phyloP scores from a whole-genome alignment of 2,888 invertebrate species.

The Dasypogon diadema region DNA sequence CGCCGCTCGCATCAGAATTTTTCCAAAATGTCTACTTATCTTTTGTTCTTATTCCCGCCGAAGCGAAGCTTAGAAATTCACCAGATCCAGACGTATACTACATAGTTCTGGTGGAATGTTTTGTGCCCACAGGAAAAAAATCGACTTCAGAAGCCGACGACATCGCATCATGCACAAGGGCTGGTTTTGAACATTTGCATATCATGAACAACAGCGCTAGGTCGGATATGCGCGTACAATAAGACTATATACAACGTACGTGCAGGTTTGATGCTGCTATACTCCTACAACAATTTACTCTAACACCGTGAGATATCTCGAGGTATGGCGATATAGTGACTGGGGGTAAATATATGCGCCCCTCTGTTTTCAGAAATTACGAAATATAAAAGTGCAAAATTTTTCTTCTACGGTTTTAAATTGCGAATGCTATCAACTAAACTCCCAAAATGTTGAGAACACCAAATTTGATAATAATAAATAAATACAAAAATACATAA shows the following conservation, averaged over 20 bases:
- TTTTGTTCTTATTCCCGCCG: conserved; percentile 17
- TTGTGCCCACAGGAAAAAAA: conserved; percentile 27
- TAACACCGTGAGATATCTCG: conserved; percentile 33
- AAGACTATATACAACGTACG: not conserved
- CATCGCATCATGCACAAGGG: conserved; percentile 38
- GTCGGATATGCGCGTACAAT: not conserved
- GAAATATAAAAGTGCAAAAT: no score
- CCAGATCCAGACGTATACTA: conserved; percentile 16
- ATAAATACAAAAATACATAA: no score
- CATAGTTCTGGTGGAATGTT: conserved; percentile 16
- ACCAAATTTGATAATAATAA: no score
- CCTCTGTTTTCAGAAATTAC: no score
- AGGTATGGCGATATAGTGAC: conserved; percentile 1
- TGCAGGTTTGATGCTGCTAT: conserved; percentile 1
- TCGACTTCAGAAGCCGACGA: conserved; percentile 47
- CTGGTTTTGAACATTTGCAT: conserved; percentile 35
- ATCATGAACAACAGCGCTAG: conserved; percentile 34
- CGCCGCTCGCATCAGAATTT: conserved; percentile 22
- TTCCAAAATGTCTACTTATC: conserved; percentile 44
- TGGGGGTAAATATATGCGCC: conserved; percentile 34
- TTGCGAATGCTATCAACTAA: no score
- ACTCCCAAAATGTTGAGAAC: no score
- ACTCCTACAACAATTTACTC: conserved; percentile 41
- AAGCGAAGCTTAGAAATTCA: conserved; percentile 33
- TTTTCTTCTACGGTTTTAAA: no score